phyloP scores from a whole-genome alignment of 2,797 vertebrate species.

The Micropoecilia bifurca region DNA sequence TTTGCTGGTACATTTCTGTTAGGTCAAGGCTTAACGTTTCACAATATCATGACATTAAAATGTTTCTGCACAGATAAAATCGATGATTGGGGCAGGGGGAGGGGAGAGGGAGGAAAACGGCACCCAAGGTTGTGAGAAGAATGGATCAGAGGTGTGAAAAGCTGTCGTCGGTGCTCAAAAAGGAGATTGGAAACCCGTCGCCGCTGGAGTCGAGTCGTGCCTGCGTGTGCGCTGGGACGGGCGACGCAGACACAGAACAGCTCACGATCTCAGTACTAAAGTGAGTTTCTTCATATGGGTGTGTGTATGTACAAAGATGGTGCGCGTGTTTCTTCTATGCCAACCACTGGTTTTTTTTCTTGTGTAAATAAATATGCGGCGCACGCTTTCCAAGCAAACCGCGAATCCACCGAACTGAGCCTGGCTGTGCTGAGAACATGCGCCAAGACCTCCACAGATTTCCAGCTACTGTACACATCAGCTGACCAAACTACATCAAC shows the following conservation, averaged over 20 bases:
- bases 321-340: conserved; percentile 48
- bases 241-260: conserved; percentile 63
- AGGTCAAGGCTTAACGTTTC: conserved; percentile 46
- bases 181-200: conserved; percentile 43
- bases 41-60: conserved; percentile 52
- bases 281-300: conserved; percentile 54
- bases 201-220: conserved; percentile 42
- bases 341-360: conserved; percentile 56
- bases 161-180: conserved; percentile 47
- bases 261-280: conserved; percentile 71
- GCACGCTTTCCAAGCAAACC: conserved; percentile 76
- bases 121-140: conserved; percentile 30
- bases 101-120: conserved; percentile 6
- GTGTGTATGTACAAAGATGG: conserved; percentile 69
- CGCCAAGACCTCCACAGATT: conserved; percentile 38
- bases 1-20: conserved; percentile 56
- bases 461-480: conserved; percentile 51
- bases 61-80: conserved; percentile 47
- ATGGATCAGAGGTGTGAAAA: conserved; percentile 45
- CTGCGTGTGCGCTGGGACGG: conserved; percentile 60
- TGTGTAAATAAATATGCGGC: conserved; percentile 75
- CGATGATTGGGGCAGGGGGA: background rate
- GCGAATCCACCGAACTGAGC: conserved; percentile 38
- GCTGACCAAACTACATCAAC: conserved; percentile 55
- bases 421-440: conserved; percentile 38